Conservation (phyloP, 2,888 invertebrate genomes). For the Mimumesa dahlbomi region DNA sequence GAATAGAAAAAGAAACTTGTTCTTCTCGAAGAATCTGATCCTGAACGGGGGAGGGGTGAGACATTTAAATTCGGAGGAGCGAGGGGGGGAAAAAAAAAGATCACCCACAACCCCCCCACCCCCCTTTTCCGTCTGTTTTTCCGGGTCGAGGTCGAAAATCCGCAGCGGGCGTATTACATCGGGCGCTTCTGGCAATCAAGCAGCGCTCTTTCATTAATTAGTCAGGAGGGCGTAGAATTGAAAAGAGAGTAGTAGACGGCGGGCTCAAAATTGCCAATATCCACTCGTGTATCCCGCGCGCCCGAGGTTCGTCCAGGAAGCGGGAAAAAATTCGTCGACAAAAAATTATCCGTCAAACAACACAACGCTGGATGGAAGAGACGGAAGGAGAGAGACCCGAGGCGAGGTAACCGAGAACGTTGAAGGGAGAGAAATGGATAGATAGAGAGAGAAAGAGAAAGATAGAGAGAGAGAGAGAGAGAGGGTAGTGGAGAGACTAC, state of each 20-base stretch:
- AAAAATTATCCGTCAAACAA: slow-evolving; percentile 34
- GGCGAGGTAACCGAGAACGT: no score
- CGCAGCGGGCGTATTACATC: slow-evolving; percentile 22
- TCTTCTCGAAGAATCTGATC: not conserved
- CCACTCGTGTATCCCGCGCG: slow-evolving; percentile 18
- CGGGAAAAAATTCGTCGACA: slow-evolving; percentile 12
- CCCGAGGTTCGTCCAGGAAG: slow-evolving; percentile 13
- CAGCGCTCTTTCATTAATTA: slow-evolving; percentile 42
- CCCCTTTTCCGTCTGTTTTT: not conserved
- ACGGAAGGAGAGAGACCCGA: slow-evolving; percentile 10
- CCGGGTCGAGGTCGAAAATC: slow-evolving; percentile 1
- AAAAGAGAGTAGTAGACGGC: slow-evolving; percentile 24
- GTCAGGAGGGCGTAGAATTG: slow-evolving; percentile 16
- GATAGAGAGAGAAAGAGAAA: slow-evolving; percentile 17
- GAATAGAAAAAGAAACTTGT: not conserved
- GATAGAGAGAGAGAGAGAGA: slow-evolving; percentile 1
- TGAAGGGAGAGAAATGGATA: no score
- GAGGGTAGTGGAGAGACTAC: slow-evolving; percentile 17
- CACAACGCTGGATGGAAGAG: slow-evolving; percentile 1
- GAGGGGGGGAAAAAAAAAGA: not conserved
- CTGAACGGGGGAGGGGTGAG: no score
- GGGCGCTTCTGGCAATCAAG: slow-evolving; percentile 27
- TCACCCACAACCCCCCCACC: no score
- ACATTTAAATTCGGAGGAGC: not conserved
- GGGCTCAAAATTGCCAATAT: slow-evolving; percentile 42